Evolutionary conservation across 2,888 invertebrate genomes (phyloP).

Genomic region (Hymenopus coronatus): DNA sequence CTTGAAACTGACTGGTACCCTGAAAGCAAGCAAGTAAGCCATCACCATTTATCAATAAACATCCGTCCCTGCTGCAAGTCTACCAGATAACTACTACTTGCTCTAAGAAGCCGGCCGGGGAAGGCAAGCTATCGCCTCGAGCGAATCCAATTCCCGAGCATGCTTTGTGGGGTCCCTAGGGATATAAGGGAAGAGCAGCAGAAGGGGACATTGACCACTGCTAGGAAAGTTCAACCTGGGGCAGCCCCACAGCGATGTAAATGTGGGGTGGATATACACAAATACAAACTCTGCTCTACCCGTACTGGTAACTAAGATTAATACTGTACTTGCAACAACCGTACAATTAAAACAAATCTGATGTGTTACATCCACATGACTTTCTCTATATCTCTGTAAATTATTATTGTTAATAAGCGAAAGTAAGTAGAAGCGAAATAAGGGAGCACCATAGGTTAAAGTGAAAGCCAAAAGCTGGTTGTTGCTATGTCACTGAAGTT

Average conservation of each 20-base stretch:
- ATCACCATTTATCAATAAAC: background rate
- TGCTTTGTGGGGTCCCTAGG: slow-evolving; percentile 25
- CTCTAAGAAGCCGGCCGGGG: background rate
- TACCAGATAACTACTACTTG: background rate
- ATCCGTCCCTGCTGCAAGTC: background rate
- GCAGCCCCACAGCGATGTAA: background rate
- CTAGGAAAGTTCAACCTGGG: background rate
- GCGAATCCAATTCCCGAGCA: slow-evolving; percentile 27
- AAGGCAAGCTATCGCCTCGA: background rate
- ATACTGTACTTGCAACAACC: background rate
- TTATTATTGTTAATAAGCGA: too few relatives aligned
- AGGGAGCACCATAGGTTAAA: too few relatives aligned
- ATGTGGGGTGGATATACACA: background rate
- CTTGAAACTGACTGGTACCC: background rate
- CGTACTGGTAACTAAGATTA: background rate
- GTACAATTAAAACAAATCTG: too few relatives aligned
- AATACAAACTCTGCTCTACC: background rate
- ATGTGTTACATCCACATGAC: too few relatives aligned
- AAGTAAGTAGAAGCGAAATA: too few relatives aligned
- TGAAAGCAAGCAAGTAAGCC: background rate
- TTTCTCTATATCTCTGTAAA: too few relatives aligned
- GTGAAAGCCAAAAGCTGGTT: too few relatives aligned
- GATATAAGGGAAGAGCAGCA: background rate
- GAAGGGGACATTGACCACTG: background rate
- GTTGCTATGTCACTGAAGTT: too few relatives aligned